Evolutionary conservation across 1,140 invertebrate species (phyloP).

Genomic region (Panagrolaimus sp.): DNA sequence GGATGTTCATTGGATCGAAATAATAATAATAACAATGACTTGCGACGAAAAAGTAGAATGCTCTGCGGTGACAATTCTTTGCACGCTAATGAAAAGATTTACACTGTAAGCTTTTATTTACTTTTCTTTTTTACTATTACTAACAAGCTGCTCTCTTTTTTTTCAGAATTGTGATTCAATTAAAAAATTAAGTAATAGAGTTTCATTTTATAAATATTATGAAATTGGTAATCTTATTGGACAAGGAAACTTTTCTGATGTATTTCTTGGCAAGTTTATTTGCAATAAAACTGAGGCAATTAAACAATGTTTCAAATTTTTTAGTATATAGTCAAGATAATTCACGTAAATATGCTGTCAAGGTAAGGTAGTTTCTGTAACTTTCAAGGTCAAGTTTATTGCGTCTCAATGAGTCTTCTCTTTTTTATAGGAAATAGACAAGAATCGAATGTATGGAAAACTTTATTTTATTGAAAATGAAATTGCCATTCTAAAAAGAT

Average conservation of each 20-base stretch:
- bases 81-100: slow-evolving; percentile 27
- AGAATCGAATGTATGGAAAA: slow-evolving; percentile 39
- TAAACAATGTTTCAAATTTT: slow-evolving; percentile 47
- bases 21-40: slow-evolving; percentile 14
- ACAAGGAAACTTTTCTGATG: slow-evolving; percentile 42
- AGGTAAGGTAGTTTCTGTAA: slow-evolving; percentile 23
- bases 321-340: slow-evolving; percentile 16
- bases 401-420: background rate
- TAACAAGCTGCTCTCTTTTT: too few species aligned
- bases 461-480: slow-evolving; percentile 46
- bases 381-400: background rate
- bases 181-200: slow-evolving; percentile 23
- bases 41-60: slow-evolving; percentile 11
- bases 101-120: slow-evolving; percentile 17
- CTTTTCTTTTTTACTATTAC: slow-evolving; percentile 2
- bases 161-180: slow-evolving; percentile 23
- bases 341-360: slow-evolving; percentile 37
- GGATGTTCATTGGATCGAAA: slow-evolving; percentile 27
- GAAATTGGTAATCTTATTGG: slow-evolving; percentile 37
- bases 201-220: slow-evolving; percentile 35
- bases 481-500: slow-evolving; percentile 28
- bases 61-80: slow-evolving; percentile 4
- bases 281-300: slow-evolving; percentile 37
- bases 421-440: slow-evolving; percentile 41
- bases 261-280: slow-evolving; percentile 35